Evolutionary conservation across 2,113 vertebrate species (phyloP), one percentile per base, ranked within the genome.

Genomic region (Platichthys flesus): DNA sequence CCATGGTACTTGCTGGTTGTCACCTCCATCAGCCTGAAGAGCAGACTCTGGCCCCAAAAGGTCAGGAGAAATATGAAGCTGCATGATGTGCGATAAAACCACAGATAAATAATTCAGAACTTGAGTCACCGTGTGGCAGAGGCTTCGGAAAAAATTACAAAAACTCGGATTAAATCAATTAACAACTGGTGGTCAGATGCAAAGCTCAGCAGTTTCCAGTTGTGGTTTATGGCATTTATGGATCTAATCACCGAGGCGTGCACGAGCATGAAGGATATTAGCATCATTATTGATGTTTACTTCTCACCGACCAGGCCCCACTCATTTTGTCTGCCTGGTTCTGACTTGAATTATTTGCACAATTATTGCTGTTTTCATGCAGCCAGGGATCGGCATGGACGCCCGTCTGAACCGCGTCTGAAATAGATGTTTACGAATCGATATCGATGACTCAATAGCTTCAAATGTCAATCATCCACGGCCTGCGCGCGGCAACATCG

Each of bases 21-120:
- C 79, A 60, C 45, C 73, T 28, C 67, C 28, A 71, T 87, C 82
- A 87, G 64, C 24, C 54, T 52, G 6, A 69, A 76, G 45, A 77
- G 60, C 74, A 57, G 56, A 26, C 37, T 37, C 20, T 54, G 62
- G 62, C 21, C 60, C n/a, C 49, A 59, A 71, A 74, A 45, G 26
- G 57, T 82, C 74, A 59, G 4, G 24, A 65, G 66, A 9, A 69
- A 74, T 57, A 74, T 18, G 9, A 72, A 74, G 9, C 37, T 21
- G 14, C 9, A 55, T 66, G 56, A 73, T 55, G 59, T 64, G 58
- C 45, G 71, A 67, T 76, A 76, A 67, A 8, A 28, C 20, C 55
- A 6, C 18, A 24, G 40, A 69, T 45, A 66, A 47, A 79, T 83
- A 28, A 82, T 84, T 80, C 58, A 76, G 23, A 21, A 1, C 9